A percentile compares a stretch with the other conserved stretches of the same genome.
Evolutionary conservation across 2,888 invertebrate species (phyloP).

Genomic region (Nymphalis polychloros): DNA sequence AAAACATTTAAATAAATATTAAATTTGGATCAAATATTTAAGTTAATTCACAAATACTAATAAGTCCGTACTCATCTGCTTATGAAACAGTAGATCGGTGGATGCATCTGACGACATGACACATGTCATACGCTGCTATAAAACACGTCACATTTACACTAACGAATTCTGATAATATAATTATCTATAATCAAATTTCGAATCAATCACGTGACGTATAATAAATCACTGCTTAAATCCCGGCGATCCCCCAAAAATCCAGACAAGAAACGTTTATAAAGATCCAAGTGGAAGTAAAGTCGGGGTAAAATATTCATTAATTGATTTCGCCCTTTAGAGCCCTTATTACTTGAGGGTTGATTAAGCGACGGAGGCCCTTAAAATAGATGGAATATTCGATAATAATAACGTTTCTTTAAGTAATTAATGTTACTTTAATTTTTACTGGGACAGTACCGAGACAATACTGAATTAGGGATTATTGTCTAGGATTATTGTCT

Average conservation of each 20-base stretch:
- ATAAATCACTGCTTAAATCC: conserved; percentile 61
- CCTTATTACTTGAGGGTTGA: conserved; percentile 77
- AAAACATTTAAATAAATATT: too few species aligned
- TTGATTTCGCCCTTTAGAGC: conserved; percentile 74
- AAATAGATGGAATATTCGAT: conserved; percentile 20
- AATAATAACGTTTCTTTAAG: conserved; percentile 15
- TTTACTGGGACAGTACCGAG: too few species aligned
- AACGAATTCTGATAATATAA: conserved; percentile 14
- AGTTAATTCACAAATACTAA: too few species aligned
- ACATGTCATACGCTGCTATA: neutral
- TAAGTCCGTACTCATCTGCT: too few species aligned
- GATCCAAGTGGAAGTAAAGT: conserved; percentile 57
- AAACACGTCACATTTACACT: neutral
- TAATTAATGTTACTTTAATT: conserved; percentile 12
- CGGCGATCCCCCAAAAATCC: conserved; percentile 70
- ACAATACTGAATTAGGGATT: too few species aligned
- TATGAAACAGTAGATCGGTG: too few species aligned
- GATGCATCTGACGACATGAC: neutral
- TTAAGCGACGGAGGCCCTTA: conserved; percentile 53
- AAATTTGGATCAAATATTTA: too few species aligned
- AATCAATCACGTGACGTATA: conserved; percentile 61
- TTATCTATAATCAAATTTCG: conserved; percentile 44
- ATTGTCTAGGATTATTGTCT: too few species aligned
- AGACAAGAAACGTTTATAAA: conserved; percentile 77
- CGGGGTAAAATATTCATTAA: conserved; percentile 74